Evolutionary conservation across 2,797 vertebrate genomes (phyloP), one percentile per base, ranked within the genome.

Genomic region (Serranus cabrilla): DNA sequence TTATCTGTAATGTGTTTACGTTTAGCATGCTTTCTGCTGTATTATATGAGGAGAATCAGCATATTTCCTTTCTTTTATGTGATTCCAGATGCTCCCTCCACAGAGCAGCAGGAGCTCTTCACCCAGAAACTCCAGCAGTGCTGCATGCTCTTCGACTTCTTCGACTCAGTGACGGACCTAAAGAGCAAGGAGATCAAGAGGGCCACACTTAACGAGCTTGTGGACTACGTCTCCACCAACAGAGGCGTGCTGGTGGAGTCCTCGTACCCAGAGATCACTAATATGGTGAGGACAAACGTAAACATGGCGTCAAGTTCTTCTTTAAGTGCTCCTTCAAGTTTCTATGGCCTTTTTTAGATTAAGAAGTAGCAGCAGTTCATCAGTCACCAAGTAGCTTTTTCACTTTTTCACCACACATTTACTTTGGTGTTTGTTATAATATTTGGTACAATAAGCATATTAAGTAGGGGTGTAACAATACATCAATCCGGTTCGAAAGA

Each of bases 161-260:
- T 97, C 88, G 98, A 99, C 95, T 96, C 97, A 0, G 96, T 98
- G 89, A 96, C 94, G 21, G 98, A 99, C 94, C 93, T 99, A 89
- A 99, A 97, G 94, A 97, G 96, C 94, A 99, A 99, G 94, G 98
- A 99, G 95, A 96, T 98, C 84, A 99, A 99, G 92, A 96, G 98
- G 93, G 98, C 98, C 84, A 96, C 97, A 0, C 94, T 99, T 51
- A 98, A 96, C 70, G 98, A 99, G 93, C 94, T 99, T 51, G 97
- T 99, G 93, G 98, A 99, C 88, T 99, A 97, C 55, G 96, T 99
- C 82, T 98, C 98, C 86, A 98, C 97, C 87, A 98, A 97, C 93
- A 95, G 98, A 86, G 98, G 98, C 10, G 95, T 99, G 76, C 96
- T 99, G 93, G 96, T 98, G 90, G 98, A 99, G 86, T 88, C 97